These are phyloP conservation scores for Cossypha heuglini DNA, from an alignment of 2,797 vertebrate genomes.

Conservation along the genomic window DNA sequence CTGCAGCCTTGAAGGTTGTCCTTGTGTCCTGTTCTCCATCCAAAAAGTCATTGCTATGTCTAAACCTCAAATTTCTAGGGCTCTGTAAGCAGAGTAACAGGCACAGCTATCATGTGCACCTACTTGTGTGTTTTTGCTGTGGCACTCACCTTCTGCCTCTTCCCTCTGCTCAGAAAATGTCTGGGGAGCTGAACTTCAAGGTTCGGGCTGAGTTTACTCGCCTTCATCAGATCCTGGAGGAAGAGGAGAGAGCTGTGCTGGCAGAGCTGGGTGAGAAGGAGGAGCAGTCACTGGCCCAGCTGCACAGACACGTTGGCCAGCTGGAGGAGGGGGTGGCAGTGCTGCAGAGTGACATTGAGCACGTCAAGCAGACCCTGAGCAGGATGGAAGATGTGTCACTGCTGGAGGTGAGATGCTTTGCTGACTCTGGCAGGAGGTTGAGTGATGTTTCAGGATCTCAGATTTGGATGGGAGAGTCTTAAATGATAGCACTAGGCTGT, in stretches of 20 bases:
- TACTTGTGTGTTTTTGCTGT: not conserved
- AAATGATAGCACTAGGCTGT: not conserved
- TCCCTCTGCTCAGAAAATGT: slow-evolving; percentile 69
- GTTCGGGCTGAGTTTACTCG: slow-evolving; percentile 79
- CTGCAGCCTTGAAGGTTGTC: not conserved
- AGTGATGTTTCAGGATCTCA: not conserved
- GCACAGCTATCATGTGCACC: not conserved
- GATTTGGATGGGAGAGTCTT: not conserved
- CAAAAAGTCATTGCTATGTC: not conserved
- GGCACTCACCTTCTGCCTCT: not conserved
- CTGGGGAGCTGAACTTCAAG: slow-evolving; percentile 75
- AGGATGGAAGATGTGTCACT: slow-evolving; percentile 18
- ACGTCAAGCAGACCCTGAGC: slow-evolving; percentile 59
- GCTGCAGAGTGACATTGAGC: slow-evolving; percentile 72
- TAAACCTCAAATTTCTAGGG: not conserved
- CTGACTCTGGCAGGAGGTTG: not conserved
- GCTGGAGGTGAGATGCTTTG: slow-evolving; percentile 43
- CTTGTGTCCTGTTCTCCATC: not conserved
- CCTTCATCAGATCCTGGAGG: slow-evolving; percentile 80
- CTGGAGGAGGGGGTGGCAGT: slow-evolving; percentile 61
- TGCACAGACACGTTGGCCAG: slow-evolving; percentile 67
- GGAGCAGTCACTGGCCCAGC: slow-evolving; percentile 66
- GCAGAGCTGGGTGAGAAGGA: slow-evolving; percentile 76
- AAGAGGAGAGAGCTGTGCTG: slow-evolving; percentile 78
- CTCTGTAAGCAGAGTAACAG: not conserved